Evolutionary conservation across 2,113 vertebrate species (phyloP).

Genomic region (Megaptera novaeangliae): DNA sequence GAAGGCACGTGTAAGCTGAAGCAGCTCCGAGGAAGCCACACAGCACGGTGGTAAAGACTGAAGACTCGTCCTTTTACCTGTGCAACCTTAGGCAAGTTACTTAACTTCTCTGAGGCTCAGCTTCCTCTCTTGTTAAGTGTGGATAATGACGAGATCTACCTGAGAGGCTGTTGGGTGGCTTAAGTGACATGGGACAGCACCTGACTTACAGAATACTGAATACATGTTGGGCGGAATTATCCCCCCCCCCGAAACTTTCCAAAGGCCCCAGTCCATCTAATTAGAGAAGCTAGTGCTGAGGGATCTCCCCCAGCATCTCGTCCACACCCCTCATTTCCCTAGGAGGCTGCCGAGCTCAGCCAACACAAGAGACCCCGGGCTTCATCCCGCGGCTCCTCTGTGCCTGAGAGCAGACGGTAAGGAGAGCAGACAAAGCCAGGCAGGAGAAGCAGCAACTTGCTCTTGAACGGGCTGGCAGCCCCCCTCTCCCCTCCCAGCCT

Average conservation of each 20-base stretch:
- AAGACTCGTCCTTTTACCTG: not conserved
- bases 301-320: not conserved
- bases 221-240: not conserved
- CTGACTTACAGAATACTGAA: not conserved
- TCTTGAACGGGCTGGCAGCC: slow-evolving; percentile 26
- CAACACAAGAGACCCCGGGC: not conserved
- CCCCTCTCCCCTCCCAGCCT: slow-evolving; percentile 22
- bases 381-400: not conserved
- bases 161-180: not conserved
- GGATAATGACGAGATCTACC: not conserved
- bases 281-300: not conserved
- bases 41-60: accelerated
- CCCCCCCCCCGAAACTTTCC: not conserved
- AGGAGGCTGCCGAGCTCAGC: not conserved
- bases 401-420: slow-evolving; percentile 52
- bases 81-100: not conserved
- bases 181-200: not conserved
- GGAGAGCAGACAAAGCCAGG: slow-evolving; percentile 28
- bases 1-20: not conserved
- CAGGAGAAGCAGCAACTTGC: slow-evolving; percentile 40
- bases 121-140: not conserved
- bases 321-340: not conserved
- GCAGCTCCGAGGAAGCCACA: not conserved
- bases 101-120: not conserved
- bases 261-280: not conserved